phyloP scores from a whole-genome alignment of 2,888 invertebrate genomes.

The Sialis lutaria region DNA sequence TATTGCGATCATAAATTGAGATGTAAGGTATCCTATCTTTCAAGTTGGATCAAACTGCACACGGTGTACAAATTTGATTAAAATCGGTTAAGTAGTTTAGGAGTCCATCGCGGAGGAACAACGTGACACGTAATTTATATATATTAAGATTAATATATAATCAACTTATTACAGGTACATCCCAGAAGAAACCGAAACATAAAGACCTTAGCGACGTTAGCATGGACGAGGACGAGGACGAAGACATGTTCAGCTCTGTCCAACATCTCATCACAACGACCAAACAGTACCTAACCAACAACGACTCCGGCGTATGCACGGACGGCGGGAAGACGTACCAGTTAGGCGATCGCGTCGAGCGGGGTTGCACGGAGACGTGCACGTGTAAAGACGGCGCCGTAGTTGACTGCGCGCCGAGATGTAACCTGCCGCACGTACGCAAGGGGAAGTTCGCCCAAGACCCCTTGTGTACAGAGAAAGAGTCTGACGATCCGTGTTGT shows the following conservation, averaged over 20 bases:
- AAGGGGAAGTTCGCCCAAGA: slow-evolving; percentile 48
- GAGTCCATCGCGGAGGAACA: too few species aligned
- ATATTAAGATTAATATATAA: too few species aligned
- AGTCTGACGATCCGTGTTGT: slow-evolving; percentile 50
- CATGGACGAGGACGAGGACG: slow-evolving; percentile 47
- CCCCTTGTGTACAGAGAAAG: slow-evolving; percentile 53
- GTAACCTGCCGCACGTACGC: slow-evolving; percentile 48
- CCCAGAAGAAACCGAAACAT: slow-evolving; percentile 20
- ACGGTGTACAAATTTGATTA: too few species aligned
- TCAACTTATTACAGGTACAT: slow-evolving; percentile 15
- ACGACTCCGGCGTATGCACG: not conserved
- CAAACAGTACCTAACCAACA: slow-evolving; percentile 9
- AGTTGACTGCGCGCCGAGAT: slow-evolving; percentile 57
- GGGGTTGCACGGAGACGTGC: slow-evolving; percentile 63
- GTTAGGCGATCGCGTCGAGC: slow-evolving; percentile 40
- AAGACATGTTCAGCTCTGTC: slow-evolving; percentile 15
- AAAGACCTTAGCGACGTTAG: slow-evolving; percentile 63
- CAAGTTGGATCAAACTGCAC: too few species aligned
- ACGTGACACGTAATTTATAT: too few species aligned
- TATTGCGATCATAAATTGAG: too few species aligned
- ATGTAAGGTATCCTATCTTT: too few species aligned
- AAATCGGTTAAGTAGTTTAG: too few species aligned
- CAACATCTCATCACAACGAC: slow-evolving; percentile 2
- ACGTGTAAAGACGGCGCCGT: slow-evolving; percentile 46
- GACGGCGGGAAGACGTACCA: slow-evolving; percentile 25